Conservation (phyloP, 2,888 invertebrate species). For the Epistrophe grossulariae region DNA sequence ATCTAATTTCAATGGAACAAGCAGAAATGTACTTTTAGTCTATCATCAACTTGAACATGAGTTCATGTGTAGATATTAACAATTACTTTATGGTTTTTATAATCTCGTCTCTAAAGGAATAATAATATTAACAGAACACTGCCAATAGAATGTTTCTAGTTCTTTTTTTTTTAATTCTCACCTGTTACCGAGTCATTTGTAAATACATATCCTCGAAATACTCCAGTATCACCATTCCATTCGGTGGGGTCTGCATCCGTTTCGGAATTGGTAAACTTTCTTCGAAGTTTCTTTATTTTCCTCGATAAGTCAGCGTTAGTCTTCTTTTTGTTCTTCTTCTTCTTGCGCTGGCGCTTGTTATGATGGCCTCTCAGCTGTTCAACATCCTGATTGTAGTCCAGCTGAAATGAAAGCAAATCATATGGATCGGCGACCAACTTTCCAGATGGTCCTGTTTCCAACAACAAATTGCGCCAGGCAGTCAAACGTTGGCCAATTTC, state of each 20-base stretch:
- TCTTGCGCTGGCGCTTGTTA: constrained; percentile 80
- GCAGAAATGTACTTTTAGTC: no score
- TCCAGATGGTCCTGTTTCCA: constrained; percentile 89
- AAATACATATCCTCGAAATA: constrained; percentile 81
- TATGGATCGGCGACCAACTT: constrained; percentile 90
- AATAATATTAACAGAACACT: no score
- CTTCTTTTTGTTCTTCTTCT: constrained; percentile 77
- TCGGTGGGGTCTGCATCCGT: constrained; percentile 72
- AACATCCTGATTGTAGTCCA: constrained; percentile 76
- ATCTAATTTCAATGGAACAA: no score
- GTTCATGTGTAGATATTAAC: no score
- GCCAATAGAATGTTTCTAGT: no score
- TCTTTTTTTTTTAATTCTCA: background rate
- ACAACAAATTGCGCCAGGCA: constrained; percentile 93
- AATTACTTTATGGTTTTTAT: no score
- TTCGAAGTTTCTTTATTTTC: constrained; percentile 76
- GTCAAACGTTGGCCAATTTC: constrained; percentile 90
- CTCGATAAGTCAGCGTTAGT: constrained; percentile 72
- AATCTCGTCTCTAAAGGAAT: no score
- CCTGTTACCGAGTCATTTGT: constrained; percentile 79
- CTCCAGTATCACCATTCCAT: constrained; percentile 81
- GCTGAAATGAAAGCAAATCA: constrained; percentile 84
- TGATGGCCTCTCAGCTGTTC: constrained; percentile 76
- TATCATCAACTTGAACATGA: no score
- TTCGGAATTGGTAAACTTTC: constrained; percentile 59